Evolutionary conservation across 2,888 invertebrate genomes (phyloP).

Genomic region (Tanypteryx hageni): DNA sequence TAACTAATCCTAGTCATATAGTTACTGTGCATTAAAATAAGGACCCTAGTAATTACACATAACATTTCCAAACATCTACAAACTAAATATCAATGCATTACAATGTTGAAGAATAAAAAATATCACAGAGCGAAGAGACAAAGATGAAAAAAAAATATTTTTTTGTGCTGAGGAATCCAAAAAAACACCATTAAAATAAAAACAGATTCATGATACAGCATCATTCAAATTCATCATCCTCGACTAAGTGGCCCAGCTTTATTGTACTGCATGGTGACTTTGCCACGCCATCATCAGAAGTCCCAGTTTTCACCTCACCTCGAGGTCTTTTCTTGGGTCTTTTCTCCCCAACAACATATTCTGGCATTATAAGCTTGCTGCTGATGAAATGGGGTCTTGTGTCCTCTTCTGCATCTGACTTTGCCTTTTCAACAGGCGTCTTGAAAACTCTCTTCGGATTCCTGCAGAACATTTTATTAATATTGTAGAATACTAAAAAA

Average conservation of each 20-base stretch:
- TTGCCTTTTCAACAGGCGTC: conserved; percentile 70
- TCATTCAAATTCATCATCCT: conserved; percentile 75
- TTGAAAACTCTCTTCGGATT: conserved; percentile 44
- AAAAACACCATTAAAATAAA: neutral
- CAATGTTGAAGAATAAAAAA: neutral
- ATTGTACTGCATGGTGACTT: conserved; percentile 73
- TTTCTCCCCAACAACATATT: conserved; percentile 86
- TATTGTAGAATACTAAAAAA: no score
- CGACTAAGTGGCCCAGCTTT: conserved; percentile 78
- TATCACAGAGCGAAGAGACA: neutral
- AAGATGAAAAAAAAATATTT: neutral
- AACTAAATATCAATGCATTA: neutral
- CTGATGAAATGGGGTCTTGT: conserved; percentile 79
- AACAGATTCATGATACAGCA: conserved; percentile 66
- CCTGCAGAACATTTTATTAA: neutral
- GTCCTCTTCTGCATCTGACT: conserved; percentile 72
- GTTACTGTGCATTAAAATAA: no score
- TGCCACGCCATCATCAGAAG: conserved; percentile 68
- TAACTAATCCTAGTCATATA: no score
- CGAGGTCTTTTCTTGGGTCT: conserved; percentile 74
- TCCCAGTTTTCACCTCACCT: conserved; percentile 66
- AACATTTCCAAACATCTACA: no score
- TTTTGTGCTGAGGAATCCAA: neutral
- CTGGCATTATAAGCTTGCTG: conserved; percentile 87
- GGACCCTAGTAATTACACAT: no score